Evolutionary conservation across 2,888 invertebrate species (phyloP), one percentile per base, ranked within the genome.

Genomic region (Cremastinae sp.): DNA sequence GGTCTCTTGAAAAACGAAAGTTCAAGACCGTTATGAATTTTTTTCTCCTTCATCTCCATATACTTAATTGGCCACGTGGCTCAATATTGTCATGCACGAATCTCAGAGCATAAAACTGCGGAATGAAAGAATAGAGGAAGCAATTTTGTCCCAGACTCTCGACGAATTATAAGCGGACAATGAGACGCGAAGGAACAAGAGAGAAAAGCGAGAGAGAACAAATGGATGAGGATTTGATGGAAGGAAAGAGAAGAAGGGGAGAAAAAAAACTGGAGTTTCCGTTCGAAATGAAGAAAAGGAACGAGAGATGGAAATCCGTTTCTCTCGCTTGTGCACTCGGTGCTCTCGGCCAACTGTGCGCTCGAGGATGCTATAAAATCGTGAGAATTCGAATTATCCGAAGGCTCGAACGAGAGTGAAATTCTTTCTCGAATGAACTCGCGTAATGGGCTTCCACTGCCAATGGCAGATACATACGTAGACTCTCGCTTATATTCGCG

Each of bases 381-480:
- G 18, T 58, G 49, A 59, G 70, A 62, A 61, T 70, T 58, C 69
- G 70, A 74, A 74, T 70, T 56, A 77, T 70, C 70, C 73, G 59
- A 65, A 59, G 14, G 68, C 47, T 64, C 49, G 51, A 16, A 22
- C 45, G 36, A 16, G 47, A 47, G 34, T 16, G 36, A 18, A 7
- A 12, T 51, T 64, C 45, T 53, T 22, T 53, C 36, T 62, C 62
- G 70, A 79, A 78, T 78, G 71, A 53, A 12, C 71, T 53, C 20
- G 14, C 41, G 56, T 68, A 69, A 76, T 75, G 49, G 75, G 65
- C 43, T 76, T 61, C 34, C 54, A 47, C 54, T 58, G 14, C 43
- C 53, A 28, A 41, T 75, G 65, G 65, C 64, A 45, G 74, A 81
- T 79, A 77, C 75, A 53, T 65, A 53, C n/a, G 22, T 45, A 53